phyloP scores from a whole-genome alignment of 2,888 invertebrate species.

The Hanleya hanleyi region DNA sequence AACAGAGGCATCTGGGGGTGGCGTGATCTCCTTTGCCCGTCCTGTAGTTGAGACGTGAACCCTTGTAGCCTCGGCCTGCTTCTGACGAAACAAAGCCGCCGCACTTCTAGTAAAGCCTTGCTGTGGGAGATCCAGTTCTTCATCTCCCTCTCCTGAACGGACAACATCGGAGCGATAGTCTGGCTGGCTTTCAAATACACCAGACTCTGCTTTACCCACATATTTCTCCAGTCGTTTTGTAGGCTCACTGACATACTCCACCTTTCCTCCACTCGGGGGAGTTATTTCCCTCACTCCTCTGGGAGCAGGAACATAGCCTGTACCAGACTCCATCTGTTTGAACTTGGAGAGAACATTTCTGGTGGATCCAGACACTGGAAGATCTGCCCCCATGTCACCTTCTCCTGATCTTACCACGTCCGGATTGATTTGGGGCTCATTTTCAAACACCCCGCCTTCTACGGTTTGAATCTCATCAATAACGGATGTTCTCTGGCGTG shows the following conservation, averaged over 20 bases:
- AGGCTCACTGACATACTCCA: conserved; percentile 65
- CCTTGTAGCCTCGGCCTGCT: conserved; percentile 80
- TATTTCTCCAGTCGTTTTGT: conserved; percentile 47
- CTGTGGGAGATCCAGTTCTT: conserved; percentile 66
- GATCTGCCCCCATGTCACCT: conserved; percentile 42
- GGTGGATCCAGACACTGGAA: conserved; percentile 58
- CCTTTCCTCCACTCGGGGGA: conserved; percentile 54
- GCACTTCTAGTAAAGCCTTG: conserved; percentile 86
- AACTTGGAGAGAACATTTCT: conserved; percentile 59
- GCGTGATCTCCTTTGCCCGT: background rate
- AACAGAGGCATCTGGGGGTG: background rate
- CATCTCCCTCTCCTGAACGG: conserved; percentile 47
- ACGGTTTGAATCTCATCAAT: conserved; percentile 1
- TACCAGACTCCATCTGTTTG: conserved; percentile 51
- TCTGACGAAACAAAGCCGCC: conserved; percentile 84
- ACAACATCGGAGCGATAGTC: conserved; percentile 45
- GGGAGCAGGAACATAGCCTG: conserved; percentile 47
- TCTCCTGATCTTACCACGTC: conserved; percentile 56
- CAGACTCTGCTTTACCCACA: conserved; percentile 55
- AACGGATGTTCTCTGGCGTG: background rate
- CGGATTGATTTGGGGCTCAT: conserved; percentile 49
- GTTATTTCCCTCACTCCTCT: conserved; percentile 55
- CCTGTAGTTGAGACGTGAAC: background rate
- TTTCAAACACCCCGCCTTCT: conserved; percentile 47
- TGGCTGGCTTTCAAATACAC: conserved; percentile 57